These are phyloP conservation scores for Zoanthus sansibaricus DNA, from an alignment of 92 coral and sea anemone species.

Conservation along the genomic window DNA sequence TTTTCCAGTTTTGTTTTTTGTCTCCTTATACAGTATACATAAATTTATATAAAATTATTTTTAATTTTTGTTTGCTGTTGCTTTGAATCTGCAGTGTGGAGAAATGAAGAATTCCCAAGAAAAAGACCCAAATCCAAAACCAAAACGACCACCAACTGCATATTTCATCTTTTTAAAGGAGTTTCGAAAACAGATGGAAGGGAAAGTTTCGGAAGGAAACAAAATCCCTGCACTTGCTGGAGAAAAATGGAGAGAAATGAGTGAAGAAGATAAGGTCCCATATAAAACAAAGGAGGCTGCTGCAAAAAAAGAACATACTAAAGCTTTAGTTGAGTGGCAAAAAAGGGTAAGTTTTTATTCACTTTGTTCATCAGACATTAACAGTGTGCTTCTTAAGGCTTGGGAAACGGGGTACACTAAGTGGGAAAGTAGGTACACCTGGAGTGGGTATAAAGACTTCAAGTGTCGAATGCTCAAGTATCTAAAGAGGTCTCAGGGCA, in stretches of 20 bases:
- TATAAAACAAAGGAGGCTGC: constrained; percentile 72
- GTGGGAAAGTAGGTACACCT: too few relatives aligned
- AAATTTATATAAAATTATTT: too few relatives aligned
- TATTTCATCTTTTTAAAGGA: constrained; percentile 89
- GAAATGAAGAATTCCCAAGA: constrained; percentile 39
- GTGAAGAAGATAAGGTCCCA: constrained; percentile 74
- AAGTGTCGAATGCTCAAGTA: too few relatives aligned
- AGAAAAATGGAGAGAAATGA: constrained; percentile 91
- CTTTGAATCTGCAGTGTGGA: constrained; percentile 59
- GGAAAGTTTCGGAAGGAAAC: constrained; percentile 63
- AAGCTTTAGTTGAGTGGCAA: constrained; percentile 76
- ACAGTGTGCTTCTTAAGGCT: too few relatives aligned
- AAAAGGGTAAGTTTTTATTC: constrained; percentile 63
- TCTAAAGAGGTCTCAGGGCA: too few relatives aligned
- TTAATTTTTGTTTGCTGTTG: neutral
- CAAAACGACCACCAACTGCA: constrained; percentile 91
- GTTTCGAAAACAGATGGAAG: constrained; percentile 79
- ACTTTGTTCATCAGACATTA: neutral
- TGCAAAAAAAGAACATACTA: constrained; percentile 77
- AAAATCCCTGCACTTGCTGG: constrained; percentile 91
- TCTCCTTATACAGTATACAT: too few relatives aligned
- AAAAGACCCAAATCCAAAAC: constrained; percentile 82
- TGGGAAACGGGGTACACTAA: too few relatives aligned
- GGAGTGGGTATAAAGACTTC: too few relatives aligned
- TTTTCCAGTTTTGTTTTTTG: too few relatives aligned